Percentiles rank a stretch among this genome's conserved stretches.
These are phyloP conservation scores for Eledona agricola DNA, from an alignment of 2,888 invertebrate genomes.

Conservation along the genomic window DNA sequence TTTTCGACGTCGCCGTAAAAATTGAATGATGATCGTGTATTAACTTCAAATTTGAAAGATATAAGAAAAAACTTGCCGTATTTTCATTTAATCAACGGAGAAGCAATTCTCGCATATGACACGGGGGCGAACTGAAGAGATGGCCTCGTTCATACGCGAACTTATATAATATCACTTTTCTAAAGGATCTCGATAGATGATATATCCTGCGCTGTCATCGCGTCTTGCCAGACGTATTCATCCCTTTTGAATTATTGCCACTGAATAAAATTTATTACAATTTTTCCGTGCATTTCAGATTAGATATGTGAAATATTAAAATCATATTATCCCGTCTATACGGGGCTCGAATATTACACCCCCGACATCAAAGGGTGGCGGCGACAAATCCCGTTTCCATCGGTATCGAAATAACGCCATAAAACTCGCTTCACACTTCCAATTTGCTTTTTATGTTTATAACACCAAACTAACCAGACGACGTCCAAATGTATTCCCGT, in stretches of 20 bases:
- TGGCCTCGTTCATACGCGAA: constrained; percentile 34
- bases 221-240: constrained; percentile 58
- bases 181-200: constrained; percentile 60
- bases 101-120: constrained; percentile 29
- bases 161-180: constrained; percentile 55
- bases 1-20: constrained; percentile 6
- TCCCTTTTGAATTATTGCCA: constrained; percentile 62
- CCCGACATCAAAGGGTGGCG: constrained; percentile 28
- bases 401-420: too few relatives aligned
- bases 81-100: constrained; percentile 31
- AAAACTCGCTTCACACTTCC: too few relatives aligned
- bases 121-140: constrained; percentile 28
- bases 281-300: constrained; percentile 59
- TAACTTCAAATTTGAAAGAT: constrained; percentile 11
- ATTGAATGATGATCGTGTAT: constrained; percentile 23
- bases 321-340: constrained; percentile 52
- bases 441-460: too few relatives aligned
- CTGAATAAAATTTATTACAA: constrained; percentile 58
- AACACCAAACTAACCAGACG: too few relatives aligned
- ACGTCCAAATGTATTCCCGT: too few relatives aligned
- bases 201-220: constrained; percentile 60
- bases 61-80: constrained; percentile 12
- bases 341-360: constrained; percentile 32
- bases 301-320: constrained; percentile 60
- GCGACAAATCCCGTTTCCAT: constrained; percentile 20